phyloP scores from a whole-genome alignment of 2,113 vertebrate genomes.

The Ondatra zibethicus region DNA sequence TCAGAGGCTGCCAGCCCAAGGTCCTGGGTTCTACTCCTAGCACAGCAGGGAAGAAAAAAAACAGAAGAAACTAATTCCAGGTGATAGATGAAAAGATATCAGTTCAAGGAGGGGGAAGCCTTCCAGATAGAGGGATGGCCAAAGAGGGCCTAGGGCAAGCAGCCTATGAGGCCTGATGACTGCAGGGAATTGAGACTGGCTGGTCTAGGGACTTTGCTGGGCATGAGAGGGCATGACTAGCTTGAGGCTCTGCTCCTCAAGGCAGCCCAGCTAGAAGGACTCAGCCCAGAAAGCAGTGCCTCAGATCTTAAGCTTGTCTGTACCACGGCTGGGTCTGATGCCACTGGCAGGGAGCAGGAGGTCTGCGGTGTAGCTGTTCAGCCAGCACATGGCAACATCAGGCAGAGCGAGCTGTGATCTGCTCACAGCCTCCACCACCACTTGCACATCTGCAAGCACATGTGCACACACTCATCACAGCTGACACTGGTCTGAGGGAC shows the following conservation, averaged over 20 bases:
- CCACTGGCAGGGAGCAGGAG: neutral
- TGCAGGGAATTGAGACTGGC: neutral
- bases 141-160: neutral
- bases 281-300: neutral
- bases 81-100: neutral
- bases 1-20: neutral
- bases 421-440: neutral
- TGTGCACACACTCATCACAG: rapidly evolving
- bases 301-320: too few relatives aligned
- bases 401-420: neutral
- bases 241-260: neutral
- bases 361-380: neutral
- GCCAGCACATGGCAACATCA: neutral
- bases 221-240: too few relatives aligned
- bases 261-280: neutral
- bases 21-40: neutral
- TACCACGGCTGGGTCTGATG: neutral
- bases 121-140: neutral
- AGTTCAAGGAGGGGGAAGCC: neutral
- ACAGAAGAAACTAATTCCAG: neutral
- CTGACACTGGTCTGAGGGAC: too few relatives aligned
- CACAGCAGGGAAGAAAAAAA: neutral
- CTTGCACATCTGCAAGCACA: neutral
- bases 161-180: neutral
- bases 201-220: neutral